Evolutionary conservation across 1,140 invertebrate genomes (phyloP).

Genomic region (Rhagoletis pomonella): DNA sequence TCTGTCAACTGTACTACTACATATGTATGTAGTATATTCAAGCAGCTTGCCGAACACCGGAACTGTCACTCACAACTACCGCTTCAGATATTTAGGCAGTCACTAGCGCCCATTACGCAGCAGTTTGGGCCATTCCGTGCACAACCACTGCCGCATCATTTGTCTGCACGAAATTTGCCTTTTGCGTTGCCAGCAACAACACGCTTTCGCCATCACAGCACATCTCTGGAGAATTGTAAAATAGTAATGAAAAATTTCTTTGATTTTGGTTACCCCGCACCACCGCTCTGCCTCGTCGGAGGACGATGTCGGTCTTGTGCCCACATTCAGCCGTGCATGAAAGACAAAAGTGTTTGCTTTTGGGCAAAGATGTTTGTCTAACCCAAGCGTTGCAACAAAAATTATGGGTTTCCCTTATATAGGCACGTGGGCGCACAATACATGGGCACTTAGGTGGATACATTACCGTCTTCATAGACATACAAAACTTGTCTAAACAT

Average conservation of each 20-base stretch:
- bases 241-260: constrained; percentile 52
- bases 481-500: constrained; percentile 35
- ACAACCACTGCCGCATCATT: constrained; percentile 12
- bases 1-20: neutral
- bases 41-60: neutral
- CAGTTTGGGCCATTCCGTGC: neutral
- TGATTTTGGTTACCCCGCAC: constrained; percentile 31
- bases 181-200: constrained; percentile 17
- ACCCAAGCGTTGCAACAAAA: neutral
- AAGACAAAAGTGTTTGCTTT: constrained; percentile 27
- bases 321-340: constrained; percentile 30
- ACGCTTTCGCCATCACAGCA: constrained; percentile 44
- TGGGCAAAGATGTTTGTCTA: constrained; percentile 43
- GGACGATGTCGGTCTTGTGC: neutral
- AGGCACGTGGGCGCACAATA: neutral
- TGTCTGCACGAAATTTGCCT: constrained; percentile 6
- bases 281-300: neutral
- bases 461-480: neutral
- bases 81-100: constrained; percentile 27
- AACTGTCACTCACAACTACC: constrained; percentile 31
- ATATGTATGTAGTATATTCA: too few species aligned
- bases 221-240: constrained; percentile 49
- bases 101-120: neutral
- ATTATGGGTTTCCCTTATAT: constrained; percentile 25
- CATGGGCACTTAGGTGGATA: neutral